phyloP scores from a whole-genome alignment of 2,888 invertebrate species.

The Branchinecta sandiegonensis region DNA sequence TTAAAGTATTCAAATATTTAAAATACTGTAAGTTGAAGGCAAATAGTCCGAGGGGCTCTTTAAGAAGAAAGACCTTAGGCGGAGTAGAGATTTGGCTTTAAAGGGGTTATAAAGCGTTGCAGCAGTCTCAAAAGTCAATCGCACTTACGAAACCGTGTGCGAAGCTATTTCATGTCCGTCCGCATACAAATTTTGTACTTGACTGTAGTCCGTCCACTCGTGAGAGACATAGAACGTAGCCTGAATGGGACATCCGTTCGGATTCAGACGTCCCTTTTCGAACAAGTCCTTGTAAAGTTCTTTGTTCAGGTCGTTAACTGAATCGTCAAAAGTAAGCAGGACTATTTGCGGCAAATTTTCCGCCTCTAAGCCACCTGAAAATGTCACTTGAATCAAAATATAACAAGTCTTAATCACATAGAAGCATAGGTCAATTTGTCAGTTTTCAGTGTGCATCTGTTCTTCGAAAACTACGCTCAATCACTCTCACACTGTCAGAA shows the following conservation, averaged over 20 bases:
- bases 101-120: no score
- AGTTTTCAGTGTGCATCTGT: no score
- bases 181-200: slow-evolving; percentile 88
- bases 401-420: no score
- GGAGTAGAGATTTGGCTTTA: no score
- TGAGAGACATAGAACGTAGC: slow-evolving; percentile 97
- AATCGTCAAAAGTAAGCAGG: slow-evolving; percentile 82
- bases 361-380: slow-evolving; percentile 56
- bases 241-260: slow-evolving; percentile 78
- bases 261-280: slow-evolving; percentile 75
- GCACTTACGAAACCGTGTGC: slow-evolving; percentile 89
- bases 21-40: no score
- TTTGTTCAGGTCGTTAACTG: slow-evolving; percentile 87
- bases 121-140: no score
- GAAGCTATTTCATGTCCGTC: slow-evolving; percentile 95
- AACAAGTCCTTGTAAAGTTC: slow-evolving; percentile 75
- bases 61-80: no score
- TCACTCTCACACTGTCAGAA: no score
- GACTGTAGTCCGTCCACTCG: slow-evolving; percentile 97
- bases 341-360: slow-evolving; percentile 82
- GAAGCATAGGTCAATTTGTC: no score
- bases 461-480: no score
- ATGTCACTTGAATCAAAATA: not conserved
- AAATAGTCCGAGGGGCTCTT: no score
- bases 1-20: no score